Conservation (phyloP, 1,140 invertebrate genomes). For the Geopemphigus sp. region DNA sequence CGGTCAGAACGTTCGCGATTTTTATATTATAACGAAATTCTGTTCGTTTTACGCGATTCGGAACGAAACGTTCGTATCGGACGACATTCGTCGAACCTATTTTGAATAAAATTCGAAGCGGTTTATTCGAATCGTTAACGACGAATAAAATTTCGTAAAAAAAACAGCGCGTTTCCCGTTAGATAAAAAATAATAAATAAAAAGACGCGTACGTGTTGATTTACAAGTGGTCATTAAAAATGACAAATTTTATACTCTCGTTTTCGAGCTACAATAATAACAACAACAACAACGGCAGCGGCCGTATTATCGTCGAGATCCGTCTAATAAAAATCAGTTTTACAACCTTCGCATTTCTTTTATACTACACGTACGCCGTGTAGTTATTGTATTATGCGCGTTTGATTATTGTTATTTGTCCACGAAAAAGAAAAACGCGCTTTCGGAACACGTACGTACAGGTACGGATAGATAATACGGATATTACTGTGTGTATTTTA, state of each 20-base stretch:
- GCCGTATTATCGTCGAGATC: conserved; percentile 10
- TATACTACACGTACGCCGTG: conserved; percentile 18
- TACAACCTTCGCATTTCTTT: conserved; percentile 25
- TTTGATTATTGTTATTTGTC: neutral
- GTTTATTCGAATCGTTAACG: too few relatives aligned
- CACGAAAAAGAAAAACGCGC: neutral
- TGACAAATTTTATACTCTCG: conserved; percentile 38
- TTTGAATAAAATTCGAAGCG: conserved; percentile 23
- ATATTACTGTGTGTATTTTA: too few relatives aligned
- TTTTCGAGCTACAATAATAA: conserved; percentile 17
- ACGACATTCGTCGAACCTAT: neutral
- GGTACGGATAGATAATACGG: too few relatives aligned
- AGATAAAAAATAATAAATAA: neutral
- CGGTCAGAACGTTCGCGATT: neutral
- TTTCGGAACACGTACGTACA: too few relatives aligned
- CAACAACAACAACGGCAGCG: too few relatives aligned
- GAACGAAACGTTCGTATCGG: neutral
- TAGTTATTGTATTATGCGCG: neutral
- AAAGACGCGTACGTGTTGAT: neutral
- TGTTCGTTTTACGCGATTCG: conserved; percentile 5
- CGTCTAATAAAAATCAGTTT: conserved; percentile 34
- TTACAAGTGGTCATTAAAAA: conserved; percentile 26
- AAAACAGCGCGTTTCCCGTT: neutral
- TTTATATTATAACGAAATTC: conserved; percentile 4
- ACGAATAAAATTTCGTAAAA: too few relatives aligned